A percentile compares a stretch with the other conserved stretches of the same genome.
Evolutionary conservation across 2,797 vertebrate species (phyloP).

Genomic region (Sebastiscus tertius): DNA sequence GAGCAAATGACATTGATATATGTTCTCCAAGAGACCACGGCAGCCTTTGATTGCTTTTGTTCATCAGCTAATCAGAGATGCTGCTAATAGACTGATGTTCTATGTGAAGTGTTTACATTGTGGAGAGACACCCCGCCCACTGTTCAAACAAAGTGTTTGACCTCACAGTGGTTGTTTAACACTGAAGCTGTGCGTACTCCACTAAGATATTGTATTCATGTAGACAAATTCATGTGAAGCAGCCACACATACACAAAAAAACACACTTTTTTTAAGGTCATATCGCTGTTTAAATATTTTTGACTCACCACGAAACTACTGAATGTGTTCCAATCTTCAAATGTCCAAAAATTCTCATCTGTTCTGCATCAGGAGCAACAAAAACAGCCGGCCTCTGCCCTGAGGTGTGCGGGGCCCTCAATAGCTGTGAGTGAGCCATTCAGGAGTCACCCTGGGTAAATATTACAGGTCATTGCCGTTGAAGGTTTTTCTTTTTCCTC

Average conservation of each 20-base stretch:
- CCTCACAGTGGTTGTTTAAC: slow-evolving; percentile 33
- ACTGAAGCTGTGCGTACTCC: not conserved
- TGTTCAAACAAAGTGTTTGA: slow-evolving; percentile 39
- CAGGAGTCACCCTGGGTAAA: slow-evolving; percentile 54
- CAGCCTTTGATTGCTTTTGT: slow-evolving; percentile 23
- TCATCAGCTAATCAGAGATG: slow-evolving; percentile 45
- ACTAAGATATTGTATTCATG: not conserved
- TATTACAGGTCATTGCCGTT: slow-evolving; percentile 54
- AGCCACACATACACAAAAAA: not conserved
- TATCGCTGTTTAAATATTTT: slow-evolving; percentile 33
- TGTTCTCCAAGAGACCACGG: slow-evolving; percentile 1
- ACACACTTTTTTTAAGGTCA: not conserved
- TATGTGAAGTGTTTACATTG: slow-evolving; percentile 34
- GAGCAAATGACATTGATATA: slow-evolving; percentile 15
- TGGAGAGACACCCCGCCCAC: slow-evolving; percentile 7
- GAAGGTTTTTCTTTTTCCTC: slow-evolving; percentile 56
- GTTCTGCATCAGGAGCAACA: slow-evolving; percentile 65
- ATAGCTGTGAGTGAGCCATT: slow-evolving; percentile 24
- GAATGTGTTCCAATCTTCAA: slow-evolving; percentile 11
- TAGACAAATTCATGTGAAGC: not conserved
- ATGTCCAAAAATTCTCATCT: slow-evolving; percentile 47
- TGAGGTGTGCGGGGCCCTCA: slow-evolving; percentile 33
- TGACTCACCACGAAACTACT: slow-evolving; percentile 24
- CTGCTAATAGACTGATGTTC: slow-evolving; percentile 28
- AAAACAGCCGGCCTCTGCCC: slow-evolving; percentile 43